These are phyloP conservation scores for Hippocampus mohnikei DNA, from an alignment of 2,113 vertebrate genomes.

Conservation along the genomic window DNA sequence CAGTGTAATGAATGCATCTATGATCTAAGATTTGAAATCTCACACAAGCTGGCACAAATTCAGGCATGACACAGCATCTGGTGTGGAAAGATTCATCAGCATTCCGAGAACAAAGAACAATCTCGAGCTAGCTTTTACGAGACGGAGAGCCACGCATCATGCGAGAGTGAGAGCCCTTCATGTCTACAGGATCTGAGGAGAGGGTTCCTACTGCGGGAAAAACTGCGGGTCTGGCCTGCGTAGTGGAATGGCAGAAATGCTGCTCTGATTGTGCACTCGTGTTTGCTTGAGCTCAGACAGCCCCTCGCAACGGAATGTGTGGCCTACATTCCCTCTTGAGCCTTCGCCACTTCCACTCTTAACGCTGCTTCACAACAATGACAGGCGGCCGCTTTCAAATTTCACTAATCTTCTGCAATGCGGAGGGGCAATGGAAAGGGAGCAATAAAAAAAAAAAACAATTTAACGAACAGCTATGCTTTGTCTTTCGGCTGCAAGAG, in stretches of 20 bases:
- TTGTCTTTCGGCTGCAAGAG: slow-evolving; percentile 20
- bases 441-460: not conserved
- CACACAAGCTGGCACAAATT: slow-evolving; percentile 8
- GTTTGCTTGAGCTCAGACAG: slow-evolving; percentile 62
- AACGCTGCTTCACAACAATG: slow-evolving; percentile 27
- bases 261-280: slow-evolving; percentile 59
- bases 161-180: slow-evolving; percentile 23
- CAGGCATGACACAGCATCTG: slow-evolving; percentile 27
- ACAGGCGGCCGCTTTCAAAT: slow-evolving; percentile 40
- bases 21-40: not conserved
- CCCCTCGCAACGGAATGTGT: slow-evolving; percentile 69
- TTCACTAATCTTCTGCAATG: slow-evolving; percentile 18
- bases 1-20: slow-evolving; percentile 1
- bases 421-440: slow-evolving; percentile 5
- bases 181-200: slow-evolving; percentile 25
- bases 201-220: slow-evolving; percentile 52
- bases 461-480: slow-evolving; percentile 27
- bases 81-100: slow-evolving; percentile 25
- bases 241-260: slow-evolving; percentile 69
- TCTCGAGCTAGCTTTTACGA: slow-evolving; percentile 28
- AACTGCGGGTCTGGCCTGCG: slow-evolving; percentile 37
- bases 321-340: slow-evolving; percentile 64
- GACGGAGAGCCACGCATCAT: slow-evolving; percentile 33
- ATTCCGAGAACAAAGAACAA: slow-evolving; percentile 26
- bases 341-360: slow-evolving; percentile 33